Evolutionary conservation across 2,113 vertebrate genomes (phyloP).

Genomic region (Caranx melampygus): DNA sequence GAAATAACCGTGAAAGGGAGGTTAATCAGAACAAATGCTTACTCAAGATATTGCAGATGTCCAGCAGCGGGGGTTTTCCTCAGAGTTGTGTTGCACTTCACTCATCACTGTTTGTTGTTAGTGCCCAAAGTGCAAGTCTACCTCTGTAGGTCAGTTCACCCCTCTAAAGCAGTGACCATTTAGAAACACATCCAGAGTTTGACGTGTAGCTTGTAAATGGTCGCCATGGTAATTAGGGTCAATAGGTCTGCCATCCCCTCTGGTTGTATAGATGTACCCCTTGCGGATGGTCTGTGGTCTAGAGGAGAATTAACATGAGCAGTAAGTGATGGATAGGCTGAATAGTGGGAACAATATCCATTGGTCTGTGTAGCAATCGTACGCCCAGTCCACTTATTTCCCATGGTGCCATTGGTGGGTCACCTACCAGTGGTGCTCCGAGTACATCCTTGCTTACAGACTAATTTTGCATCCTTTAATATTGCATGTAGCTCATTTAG

Average conservation of each 20-base stretch:
- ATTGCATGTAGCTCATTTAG: slow-evolving; percentile 94
- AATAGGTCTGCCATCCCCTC: slow-evolving; percentile 39
- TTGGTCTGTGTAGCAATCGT: slow-evolving; percentile 52
- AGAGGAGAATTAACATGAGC: slow-evolving; percentile 53
- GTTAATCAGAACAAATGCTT: slow-evolving; percentile 30
- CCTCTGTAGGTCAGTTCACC: not conserved
- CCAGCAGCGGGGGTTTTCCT: not conserved
- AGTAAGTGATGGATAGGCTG: slow-evolving; percentile 66
- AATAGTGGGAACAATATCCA: slow-evolving; percentile 62
- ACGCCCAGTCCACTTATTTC: slow-evolving; percentile 76
- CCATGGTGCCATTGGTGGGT: slow-evolving; percentile 76
- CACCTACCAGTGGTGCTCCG: slow-evolving; percentile 55
- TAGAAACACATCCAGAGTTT: slow-evolving; percentile 13
- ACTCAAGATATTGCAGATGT: not conserved
- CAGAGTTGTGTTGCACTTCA: slow-evolving; percentile 7
- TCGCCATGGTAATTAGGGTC: slow-evolving; percentile 29
- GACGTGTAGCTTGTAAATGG: slow-evolving; percentile 15
- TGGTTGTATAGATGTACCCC: slow-evolving; percentile 40
- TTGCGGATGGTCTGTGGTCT: slow-evolving; percentile 13
- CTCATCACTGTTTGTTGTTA: slow-evolving; percentile 28
- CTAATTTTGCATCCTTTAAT: slow-evolving; percentile 88
- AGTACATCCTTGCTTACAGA: slow-evolving; percentile 58
- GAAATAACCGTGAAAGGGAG: slow-evolving; percentile 2
- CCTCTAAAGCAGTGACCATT: slow-evolving; percentile 13
- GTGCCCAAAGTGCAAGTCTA: slow-evolving; percentile 24